Evolutionary conservation across 2,797 vertebrate species (phyloP), one percentile per base, ranked within the genome.

Genomic region (Delichon dasypus): DNA sequence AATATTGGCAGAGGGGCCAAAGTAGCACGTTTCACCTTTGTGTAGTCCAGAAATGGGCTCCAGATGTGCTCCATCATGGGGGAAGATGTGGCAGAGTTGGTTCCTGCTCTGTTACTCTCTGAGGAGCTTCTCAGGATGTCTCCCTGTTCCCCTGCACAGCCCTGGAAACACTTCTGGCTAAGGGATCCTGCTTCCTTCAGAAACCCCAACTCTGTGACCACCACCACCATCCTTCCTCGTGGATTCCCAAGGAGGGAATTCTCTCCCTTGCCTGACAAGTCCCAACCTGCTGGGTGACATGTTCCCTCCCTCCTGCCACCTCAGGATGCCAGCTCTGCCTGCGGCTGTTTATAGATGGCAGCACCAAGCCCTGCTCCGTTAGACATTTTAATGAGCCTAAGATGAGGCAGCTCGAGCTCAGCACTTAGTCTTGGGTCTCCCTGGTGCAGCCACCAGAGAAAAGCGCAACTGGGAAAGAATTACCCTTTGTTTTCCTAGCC

Each of bases 361-460:
- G 85, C 94, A 92, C 85, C 68, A 65, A 75, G 57, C 65, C 68
- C 82, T 45, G 76, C 82, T 91, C 93, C 27, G 75, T 94, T 93
- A 96, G 68, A 77, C 77, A 45, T 27, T 62, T 64, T 64, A 60
- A 84, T n/a, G 71, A 86, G 44, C 53, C 70, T 58, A 68, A 61
- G 3, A 32, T 50, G 66, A 75, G 60, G 40, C 62, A 84, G 74
- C 54, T 64, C 1, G 0, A 4, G 13, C 73, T 61, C 80, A 45
- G 77, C 81, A 79, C 32, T 60, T 27, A 16, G 29, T 22, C 45
- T 22, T 4, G 2, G n/a, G 11, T 80, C 47, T 93, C 71, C 19
- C 27, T 0, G 0, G 3, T 44, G 74, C 81, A 94, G 70, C 23
- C 44, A 25, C 7, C 0, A 4, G 60, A 66, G 71, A 50, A 77